Percentiles rank a stretch among this genome's conserved stretches.
These are phyloP conservation scores for Glyptemys insculpta DNA, from an alignment of 2,797 vertebrate species.

Conservation along the genomic window DNA sequence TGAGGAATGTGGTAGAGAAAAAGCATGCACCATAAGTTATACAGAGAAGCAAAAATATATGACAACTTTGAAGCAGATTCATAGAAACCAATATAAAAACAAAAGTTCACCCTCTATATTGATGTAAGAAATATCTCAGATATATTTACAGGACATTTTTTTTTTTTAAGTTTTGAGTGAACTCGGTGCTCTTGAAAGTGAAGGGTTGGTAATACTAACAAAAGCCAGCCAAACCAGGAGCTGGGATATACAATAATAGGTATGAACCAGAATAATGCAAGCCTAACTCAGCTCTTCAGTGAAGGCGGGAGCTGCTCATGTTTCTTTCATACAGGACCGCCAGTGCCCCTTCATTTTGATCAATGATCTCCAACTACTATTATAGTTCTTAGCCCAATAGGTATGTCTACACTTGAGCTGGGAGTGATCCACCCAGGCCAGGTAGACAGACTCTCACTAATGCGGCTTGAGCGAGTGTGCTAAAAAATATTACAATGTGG, in stretches of 20 bases:
- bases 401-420: not conserved
- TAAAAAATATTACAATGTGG: not conserved
- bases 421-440: not conserved
- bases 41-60: not conserved
- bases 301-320: not conserved
- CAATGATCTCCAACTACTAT: not conserved
- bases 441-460: not conserved
- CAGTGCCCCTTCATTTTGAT: not conserved
- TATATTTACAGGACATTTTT: not conserved
- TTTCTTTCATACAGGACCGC: not conserved
- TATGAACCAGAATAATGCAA: not conserved
- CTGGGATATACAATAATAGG: not conserved
- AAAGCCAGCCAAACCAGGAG: not conserved
- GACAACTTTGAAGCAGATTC: not conserved
- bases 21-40: not conserved
- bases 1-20: slow-evolving; percentile 1
- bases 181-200: not conserved
- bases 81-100: not conserved
- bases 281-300: not conserved
- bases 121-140: not conserved
- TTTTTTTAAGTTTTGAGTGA: not conserved
- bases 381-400: not conserved
- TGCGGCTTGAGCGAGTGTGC: not conserved
- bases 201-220: not conserved
- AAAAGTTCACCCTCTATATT: not conserved